A percentile compares a stretch with the other conserved stretches of the same genome.
These are phyloP conservation scores for Erpornis zantholeuca DNA, from an alignment of 2,113 vertebrate species.

Conservation along the genomic window DNA sequence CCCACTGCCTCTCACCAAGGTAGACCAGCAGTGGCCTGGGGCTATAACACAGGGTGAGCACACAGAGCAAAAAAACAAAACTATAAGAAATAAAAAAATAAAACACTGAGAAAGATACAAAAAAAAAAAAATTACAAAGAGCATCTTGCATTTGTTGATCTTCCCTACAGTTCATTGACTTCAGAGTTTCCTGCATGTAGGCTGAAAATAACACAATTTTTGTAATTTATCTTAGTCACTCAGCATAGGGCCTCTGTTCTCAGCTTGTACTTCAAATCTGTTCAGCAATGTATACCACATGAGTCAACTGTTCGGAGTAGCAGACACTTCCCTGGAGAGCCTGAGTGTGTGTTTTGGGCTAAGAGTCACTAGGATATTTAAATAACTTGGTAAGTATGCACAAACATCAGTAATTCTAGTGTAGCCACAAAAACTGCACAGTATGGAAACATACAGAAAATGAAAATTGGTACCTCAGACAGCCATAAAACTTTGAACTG, in stretches of 20 bases:
- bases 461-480: slow-evolving; percentile 28
- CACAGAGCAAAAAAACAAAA: neutral
- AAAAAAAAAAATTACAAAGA: neutral
- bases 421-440: slow-evolving; percentile 16
- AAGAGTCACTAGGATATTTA: slow-evolving; percentile 4
- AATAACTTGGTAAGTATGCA: slow-evolving; percentile 16
- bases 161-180: slow-evolving; percentile 38
- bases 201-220: slow-evolving; percentile 40
- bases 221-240: slow-evolving; percentile 50
- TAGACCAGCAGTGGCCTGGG: neutral
- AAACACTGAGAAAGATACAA: neutral
- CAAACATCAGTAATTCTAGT: slow-evolving; percentile 40
- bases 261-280: slow-evolving; percentile 4
- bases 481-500: neutral
- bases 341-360: neutral
- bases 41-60: neutral
- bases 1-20: neutral
- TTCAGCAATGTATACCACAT: neutral
- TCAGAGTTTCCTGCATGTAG: slow-evolving; percentile 37
- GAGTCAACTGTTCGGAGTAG: neutral
- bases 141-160: slow-evolving; percentile 26
- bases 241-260: slow-evolving; percentile 8
- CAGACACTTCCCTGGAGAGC: slow-evolving; percentile 15
- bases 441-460: slow-evolving; percentile 23
- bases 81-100: neutral